Base-by-base conservation (phyloP, 2,888 invertebrate species). In the Cryptophagus acutangulus region DNA sequence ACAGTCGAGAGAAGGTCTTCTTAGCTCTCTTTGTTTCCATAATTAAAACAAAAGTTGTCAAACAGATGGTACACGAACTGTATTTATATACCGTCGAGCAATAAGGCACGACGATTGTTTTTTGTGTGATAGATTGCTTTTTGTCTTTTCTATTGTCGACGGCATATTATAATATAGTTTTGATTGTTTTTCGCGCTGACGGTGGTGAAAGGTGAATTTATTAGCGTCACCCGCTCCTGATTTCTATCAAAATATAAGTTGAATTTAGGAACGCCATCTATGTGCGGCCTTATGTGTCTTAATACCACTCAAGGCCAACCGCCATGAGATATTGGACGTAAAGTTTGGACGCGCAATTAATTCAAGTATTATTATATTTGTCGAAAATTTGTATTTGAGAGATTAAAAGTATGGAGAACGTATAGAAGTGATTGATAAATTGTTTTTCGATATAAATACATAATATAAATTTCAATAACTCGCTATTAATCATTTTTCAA, bases 21-120 rank as follows among this genome's bases (percentile, higher is more conserved):
- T 18, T 34, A 34, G 34, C 10, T 16, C n/a, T n/a, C 61, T 65
- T 65, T 65, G 64, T 66, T 62, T 62, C 55, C 64, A 57, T 65
- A 65, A 66, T 66, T 66, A 66, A 66, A 66, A 65, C 65, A 65
- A 66, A 66, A 65, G 65, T 65, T 65, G 64, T 62, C 65, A 62
- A 63, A 31, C 65, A 63, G 63, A 63, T 63, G 65, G 62, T 59
- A 61, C 52, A 36, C 41, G 38, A 36, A 46, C 44, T 47, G 49
- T 49, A 9, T 20, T 6, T 20, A 20, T 26, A 13, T 12, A 8
- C 6, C 6, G 20, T 8, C 6, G 20, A 20, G 20, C 20, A 20
- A 6, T 8, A 9, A 26, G 26, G 26, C 26, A 26, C 56, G 46
- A 41, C 62, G 61, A 64, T 66, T 65, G 65, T 66, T 66, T 66